Evolutionary conservation across 2,888 invertebrate species (phyloP), one percentile per base, ranked within the genome.

Genomic region (Limnephilus auricula): DNA sequence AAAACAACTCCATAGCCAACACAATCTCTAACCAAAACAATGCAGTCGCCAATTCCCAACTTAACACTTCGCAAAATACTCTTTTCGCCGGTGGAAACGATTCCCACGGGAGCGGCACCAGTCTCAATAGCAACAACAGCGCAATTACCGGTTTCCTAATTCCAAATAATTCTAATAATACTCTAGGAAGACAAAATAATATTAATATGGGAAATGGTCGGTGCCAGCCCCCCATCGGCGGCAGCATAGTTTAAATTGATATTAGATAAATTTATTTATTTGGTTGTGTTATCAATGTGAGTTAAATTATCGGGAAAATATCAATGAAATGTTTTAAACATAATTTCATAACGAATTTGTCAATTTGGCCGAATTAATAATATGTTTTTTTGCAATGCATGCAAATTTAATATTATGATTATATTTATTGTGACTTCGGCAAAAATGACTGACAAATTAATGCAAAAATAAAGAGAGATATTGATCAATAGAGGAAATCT

Each of bases 1-100:
- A 96, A 91, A 96, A 95, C 92, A 96, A 95, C 93, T 96, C 96
- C 86, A 96, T 95, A 92, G 94, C 95, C 94, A 95, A 95, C 91
- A 85, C 93, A 15, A 65, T 93, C 79, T 91, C 93, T 18, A 89
- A 86, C 65, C 93, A 93, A 86, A 92, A 91, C 79, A 65, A 83
- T 25, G 85, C 90, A 2, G 89, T 84, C 12, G 50, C 91, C n/a
- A 92, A 90, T 32, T 84, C 91, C 13, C 89, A 87, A 2, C 88
- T 92, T 79, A 93, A 93, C 40, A 83, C 89, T 32, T 90, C 91
- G 12, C 92, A 92, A 86, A 92, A 91, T 87, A 89, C 91, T 30
- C 65, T 91, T 30, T 90, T 90, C 30, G 79, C 18, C 32, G 87
- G 90, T n/a, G 90, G 91, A 65, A 93, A 93, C 50, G 93, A 93